Evolutionary conservation across 2,797 vertebrate genomes (phyloP), one percentile per base, ranked within the genome.

Genomic region (Sebastes vulpes): DNA sequence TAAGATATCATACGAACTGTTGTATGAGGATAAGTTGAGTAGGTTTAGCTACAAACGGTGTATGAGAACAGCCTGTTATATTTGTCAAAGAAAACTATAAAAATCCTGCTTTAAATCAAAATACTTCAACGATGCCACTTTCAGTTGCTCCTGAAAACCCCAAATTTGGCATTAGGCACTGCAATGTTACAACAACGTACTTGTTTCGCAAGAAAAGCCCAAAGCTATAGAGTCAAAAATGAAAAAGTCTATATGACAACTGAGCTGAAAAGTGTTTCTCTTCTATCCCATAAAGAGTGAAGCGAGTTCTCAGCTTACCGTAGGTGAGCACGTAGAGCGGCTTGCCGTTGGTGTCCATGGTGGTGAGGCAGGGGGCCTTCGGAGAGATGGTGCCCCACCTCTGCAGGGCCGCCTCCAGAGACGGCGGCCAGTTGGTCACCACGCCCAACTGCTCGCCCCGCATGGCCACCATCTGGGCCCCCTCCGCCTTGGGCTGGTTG

Each of bases 321-420:
- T 99, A 99, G 68, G 98, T 99, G 79, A 99, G 98, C 82, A 98
- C 96, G 69, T 98, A 98, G 29, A 99, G 96, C 14, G 98, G 98
- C 79, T 99, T 99, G 63, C 98, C 98, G 1, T 98, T 98, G 1
- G 98, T 98, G 86, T 99, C 98, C 98, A 99, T 98, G 90, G 97
- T 99, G 95, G 97, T 99, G 91, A 99, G 96, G 71, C 98, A 99
- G 52, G 98, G 98, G 35, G 98, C 98, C 94, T 99, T 99, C 0
- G 98, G 98, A 0, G 98, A 99, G 93, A 99, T 98, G 89, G 98
- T 99, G 5, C 98, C 98, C 98, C 98, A 99, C 82, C 98, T 95
- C 94, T 99, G 98, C 85, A 99, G 90, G 0, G 98, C 98, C 4
- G 98, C 98, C 90, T 99, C 98, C 86, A 99, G 94, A 9, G 98